phyloP scores from a whole-genome alignment of 2,888 invertebrate genomes.

The Ophioninae sp. region DNA sequence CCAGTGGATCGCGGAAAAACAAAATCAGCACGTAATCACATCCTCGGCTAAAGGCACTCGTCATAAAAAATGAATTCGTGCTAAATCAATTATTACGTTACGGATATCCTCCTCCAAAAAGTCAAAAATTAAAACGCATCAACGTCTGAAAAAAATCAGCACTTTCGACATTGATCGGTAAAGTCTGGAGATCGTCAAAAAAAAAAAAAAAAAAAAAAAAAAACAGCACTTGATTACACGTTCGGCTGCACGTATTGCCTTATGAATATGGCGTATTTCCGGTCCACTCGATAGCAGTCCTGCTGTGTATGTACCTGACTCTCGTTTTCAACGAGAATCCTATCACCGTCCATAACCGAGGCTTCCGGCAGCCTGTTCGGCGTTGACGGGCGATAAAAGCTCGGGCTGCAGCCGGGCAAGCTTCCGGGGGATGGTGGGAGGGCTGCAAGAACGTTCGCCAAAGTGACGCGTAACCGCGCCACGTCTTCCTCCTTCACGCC shows the following conservation, averaged over 20 bases:
- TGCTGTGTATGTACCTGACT: conserved; percentile 61
- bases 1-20: no score
- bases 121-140: background rate
- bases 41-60: no score
- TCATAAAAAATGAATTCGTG: no score
- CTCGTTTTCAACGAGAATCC: conserved; percentile 65
- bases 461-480: conserved; percentile 56
- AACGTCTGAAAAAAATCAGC: background rate
- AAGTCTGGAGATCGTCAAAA: background rate
- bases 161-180: background rate
- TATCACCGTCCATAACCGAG: conserved; percentile 63
- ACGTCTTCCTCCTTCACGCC: conserved; percentile 63
- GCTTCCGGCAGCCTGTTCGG: conserved; percentile 53
- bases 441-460: conserved; percentile 54
- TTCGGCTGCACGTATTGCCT: background rate
- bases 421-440: conserved; percentile 62
- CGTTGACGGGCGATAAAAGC: conserved; percentile 58
- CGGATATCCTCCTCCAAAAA: no score
- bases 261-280: background rate
- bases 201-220: no score
- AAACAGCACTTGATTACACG: background rate
- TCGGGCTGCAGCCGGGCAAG: conserved; percentile 65
- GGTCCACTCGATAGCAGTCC: background rate
- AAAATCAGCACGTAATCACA: no score
- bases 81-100: no score